A percentile compares a stretch with the other conserved stretches of the same genome.
Evolutionary conservation across 2,797 vertebrate genomes (phyloP).

Genomic region (Tragopan temminckii): DNA sequence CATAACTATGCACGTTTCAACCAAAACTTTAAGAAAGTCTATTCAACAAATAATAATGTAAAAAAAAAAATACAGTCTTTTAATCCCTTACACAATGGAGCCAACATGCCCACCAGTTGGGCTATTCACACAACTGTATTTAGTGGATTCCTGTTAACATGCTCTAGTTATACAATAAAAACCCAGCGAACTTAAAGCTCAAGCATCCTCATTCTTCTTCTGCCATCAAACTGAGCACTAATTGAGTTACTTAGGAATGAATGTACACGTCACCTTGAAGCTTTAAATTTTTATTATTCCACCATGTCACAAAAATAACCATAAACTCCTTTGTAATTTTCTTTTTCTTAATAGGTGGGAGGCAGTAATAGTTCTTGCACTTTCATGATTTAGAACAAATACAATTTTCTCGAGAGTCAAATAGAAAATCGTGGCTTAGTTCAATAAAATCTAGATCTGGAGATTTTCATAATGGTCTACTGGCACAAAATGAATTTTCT

Average conservation of each 20-base stretch:
- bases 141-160: conserved; percentile 78
- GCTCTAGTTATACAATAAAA: conserved; percentile 67
- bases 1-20: conserved; percentile 46
- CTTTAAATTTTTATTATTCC: conserved; percentile 55
- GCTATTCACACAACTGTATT: conserved; percentile 69
- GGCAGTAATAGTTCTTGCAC: not conserved
- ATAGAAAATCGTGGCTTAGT: not conserved
- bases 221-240: conserved; percentile 64
- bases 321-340: not conserved
- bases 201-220: conserved; percentile 51
- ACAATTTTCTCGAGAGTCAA: not conserved
- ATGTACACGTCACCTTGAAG: conserved; percentile 66
- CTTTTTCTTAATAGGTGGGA: not conserved
- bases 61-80: conserved; percentile 56
- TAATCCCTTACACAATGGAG: conserved; percentile 56
- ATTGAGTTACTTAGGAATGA: conserved; percentile 55
- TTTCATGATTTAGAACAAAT: not conserved
- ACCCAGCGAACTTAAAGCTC: conserved; percentile 56
- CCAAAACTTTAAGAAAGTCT: conserved; percentile 45
- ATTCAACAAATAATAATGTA: conserved; percentile 59
- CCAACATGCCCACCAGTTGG: conserved; percentile 22
- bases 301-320: not conserved
- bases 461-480: not conserved
- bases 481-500: conserved; percentile 24
- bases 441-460: not conserved